Evolutionary conservation across 2,888 invertebrate species (phyloP), one percentile per base, ranked within the genome.

Genomic region (Xanthorhoe spadicearia): DNA sequence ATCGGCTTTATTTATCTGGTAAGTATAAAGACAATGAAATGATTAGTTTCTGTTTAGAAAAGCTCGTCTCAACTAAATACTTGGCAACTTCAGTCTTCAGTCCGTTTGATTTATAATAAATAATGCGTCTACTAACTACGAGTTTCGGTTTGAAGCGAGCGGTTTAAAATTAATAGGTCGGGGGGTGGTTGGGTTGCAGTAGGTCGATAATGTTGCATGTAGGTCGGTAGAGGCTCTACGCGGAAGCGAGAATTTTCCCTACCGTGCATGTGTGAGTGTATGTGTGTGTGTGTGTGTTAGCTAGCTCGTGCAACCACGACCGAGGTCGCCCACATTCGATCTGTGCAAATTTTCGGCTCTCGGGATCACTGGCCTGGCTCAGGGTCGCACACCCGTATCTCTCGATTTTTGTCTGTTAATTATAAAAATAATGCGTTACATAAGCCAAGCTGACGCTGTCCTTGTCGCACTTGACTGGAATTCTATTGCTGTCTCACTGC

Each of bases 351-450:
- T 92, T 83, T 92, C 84, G 91, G 86, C 86, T 82, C 82, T 81
- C 81, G 86, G 88, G 92, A 90, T 91, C 92, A 88, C 81, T 90
- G 90, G 69, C 92, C 92, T 87, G 81, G 74, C 80, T 89, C 93
- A 93, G 87, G 93, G 93, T 80, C 93, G 87, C 86, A 80, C 83
- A 79, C 88, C 81, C 86, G 91, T 92, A 92, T 92, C 91, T 90
- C 90, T 91, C 87, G 90, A 92, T 88, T 93, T 92, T 92, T 92
- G 93, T 88, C 88, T 92, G 93, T 92, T 93, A 93, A 93, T 93
- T 93, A 92, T 92, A 92, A 93, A 92, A 93, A 93, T 92, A 93
- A 93, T 92, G 92, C 89, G 92, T 93, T 93, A 92, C 92, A 91
- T 93, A 93, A 93, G 83, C 72, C 73, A 18, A 50, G 49, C 61